Evolutionary conservation across 2,797 vertebrate genomes (phyloP).

Genomic region (Luscinia luscinia): DNA sequence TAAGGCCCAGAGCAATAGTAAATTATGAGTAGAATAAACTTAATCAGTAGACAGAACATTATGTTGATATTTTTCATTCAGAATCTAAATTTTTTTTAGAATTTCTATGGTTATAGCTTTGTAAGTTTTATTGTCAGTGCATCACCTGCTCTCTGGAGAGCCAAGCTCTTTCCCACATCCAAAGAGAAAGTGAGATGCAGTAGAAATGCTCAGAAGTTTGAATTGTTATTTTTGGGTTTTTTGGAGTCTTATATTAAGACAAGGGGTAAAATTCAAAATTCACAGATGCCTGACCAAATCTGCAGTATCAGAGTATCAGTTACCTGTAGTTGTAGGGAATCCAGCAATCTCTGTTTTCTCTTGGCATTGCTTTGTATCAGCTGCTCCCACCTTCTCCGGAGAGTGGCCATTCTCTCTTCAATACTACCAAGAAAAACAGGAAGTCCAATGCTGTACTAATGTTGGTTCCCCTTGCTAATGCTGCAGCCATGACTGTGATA

Average conservation of each 20-base stretch:
- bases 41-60: not conserved
- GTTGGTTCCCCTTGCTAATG: not conserved
- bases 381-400: conserved; percentile 67
- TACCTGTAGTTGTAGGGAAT: conserved; percentile 87
- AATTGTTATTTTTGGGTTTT: not conserved
- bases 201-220: not conserved
- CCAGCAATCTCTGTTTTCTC: conserved; percentile 78
- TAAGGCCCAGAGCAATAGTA: not conserved
- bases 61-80: not conserved
- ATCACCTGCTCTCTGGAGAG: not conserved
- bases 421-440: conserved; percentile 67
- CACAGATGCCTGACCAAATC: not conserved
- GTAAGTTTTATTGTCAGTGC: not conserved
- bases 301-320: not conserved
- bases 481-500: not conserved
- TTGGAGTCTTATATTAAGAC: not conserved
- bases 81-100: not conserved
- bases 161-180: not conserved
- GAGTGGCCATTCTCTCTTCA: conserved; percentile 70
- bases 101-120: not conserved
- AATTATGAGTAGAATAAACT: not conserved
- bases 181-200: not conserved
- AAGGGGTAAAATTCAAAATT: not conserved
- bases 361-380: conserved; percentile 77
- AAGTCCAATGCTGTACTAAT: not conserved